Base-by-base conservation (phyloP, 2,888 invertebrate genomes). In the Lacanobia oleracea region DNA sequence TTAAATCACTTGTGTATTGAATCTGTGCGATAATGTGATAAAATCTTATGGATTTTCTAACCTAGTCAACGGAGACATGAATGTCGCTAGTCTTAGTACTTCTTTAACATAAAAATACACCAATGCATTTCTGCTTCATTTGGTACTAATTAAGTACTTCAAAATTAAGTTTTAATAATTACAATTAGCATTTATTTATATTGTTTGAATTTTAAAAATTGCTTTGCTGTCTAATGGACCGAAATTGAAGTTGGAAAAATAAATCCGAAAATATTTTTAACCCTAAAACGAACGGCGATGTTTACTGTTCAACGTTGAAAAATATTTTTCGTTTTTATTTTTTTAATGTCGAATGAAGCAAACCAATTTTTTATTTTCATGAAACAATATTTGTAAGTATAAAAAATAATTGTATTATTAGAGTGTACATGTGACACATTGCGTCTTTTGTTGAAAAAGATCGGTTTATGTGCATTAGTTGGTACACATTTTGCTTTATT, bases 361-460 rank as follows among this genome's bases (percentile, higher is more conserved):
- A 74, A 73, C 61, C n/a, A 16, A 66, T 78, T 79, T 84, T 74
- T 66, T 43, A 68, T 72, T 67, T 67, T 81, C 51, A 45, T 43
- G 2, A 54, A 72, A 73, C 67, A 80, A 77, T 77, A 78, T 67
- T 78, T 67, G 79, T 86, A 74, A 69, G 62, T 56, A 63, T 72
- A 71, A 67, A 74, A 75, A 70, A 51, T 67, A 59, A 74, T 75
- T 81, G 67, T 77, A 79, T 67, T 51, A 68, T 67, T 85, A 80
- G 73, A 67, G 87, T 89, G 93, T 93, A 93, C 88, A 82, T 72
- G 85, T 93, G 91, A 77, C 78, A 86, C 93, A 93, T 94, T 88
- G 84, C 91, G 88, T 91, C 84, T 92, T 94, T 95, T 94, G 83
- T 77, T 70, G 82, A 83, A 90, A 94, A 94, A 94, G 92, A 87